Evolutionary conservation across 2,113 vertebrate genomes (phyloP).

Genomic region (Nanorana parkeri): DNA sequence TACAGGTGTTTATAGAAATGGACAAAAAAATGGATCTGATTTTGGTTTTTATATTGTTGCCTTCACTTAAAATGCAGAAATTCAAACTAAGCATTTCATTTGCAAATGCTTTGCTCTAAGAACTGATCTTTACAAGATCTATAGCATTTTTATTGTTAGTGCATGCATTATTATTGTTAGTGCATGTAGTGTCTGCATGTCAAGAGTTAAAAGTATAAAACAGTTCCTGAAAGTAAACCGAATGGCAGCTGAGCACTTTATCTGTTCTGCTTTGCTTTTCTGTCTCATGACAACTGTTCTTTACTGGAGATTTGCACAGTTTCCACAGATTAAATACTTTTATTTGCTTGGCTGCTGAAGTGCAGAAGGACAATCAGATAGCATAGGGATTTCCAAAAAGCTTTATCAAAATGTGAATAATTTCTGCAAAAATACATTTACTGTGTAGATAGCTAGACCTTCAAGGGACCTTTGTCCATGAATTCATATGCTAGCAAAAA

Average conservation of each 20-base stretch:
- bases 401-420: constrained; percentile 43
- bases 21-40: too few relatives aligned
- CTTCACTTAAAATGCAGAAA: too few relatives aligned
- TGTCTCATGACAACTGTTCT: constrained; percentile 43
- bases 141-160: background rate
- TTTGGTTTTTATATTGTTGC: too few relatives aligned
- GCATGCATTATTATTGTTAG: background rate
- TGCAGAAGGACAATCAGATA: constrained; percentile 49
- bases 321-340: constrained; percentile 44
- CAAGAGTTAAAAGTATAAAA: background rate
- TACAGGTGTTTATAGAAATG: too few relatives aligned
- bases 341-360: constrained; percentile 47
- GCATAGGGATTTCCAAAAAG: constrained; percentile 45
- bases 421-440: constrained; percentile 41
- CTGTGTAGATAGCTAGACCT: constrained; percentile 33
- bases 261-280: constrained; percentile 20
- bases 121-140: background rate
- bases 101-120: background rate
- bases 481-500: background rate
- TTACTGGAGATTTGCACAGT: constrained; percentile 40
- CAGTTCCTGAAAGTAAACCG: background rate
- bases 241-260: constrained; percentile 17
- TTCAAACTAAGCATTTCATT: background rate
- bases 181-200: background rate
- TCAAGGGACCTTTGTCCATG: constrained; percentile 34